phyloP scores from a whole-genome alignment of 1,140 invertebrate genomes.

The Brachionus calyciflorus region DNA sequence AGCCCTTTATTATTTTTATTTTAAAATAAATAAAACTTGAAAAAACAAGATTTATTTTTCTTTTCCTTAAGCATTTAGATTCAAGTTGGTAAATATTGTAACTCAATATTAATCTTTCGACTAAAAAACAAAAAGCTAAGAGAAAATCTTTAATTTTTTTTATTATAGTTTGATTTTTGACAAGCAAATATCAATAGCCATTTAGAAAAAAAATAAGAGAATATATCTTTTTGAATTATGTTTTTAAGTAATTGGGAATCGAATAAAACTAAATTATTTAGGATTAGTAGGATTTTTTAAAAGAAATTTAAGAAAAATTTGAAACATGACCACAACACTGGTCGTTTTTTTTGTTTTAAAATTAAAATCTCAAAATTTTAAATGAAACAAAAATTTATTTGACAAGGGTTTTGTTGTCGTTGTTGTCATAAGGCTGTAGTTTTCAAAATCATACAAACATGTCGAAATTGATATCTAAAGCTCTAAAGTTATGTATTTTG shows the following conservation, averaged over 20 bases:
- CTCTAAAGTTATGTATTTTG: not conserved
- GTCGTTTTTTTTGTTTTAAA: no score
- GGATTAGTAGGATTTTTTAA: constrained; percentile 29
- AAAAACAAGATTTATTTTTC: not conserved
- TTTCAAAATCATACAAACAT: constrained; percentile 23
- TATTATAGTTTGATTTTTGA: constrained; percentile 29
- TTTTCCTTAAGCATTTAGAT: not conserved
- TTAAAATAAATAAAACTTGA: constrained; percentile 2
- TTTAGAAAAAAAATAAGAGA: not conserved
- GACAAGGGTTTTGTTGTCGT: not conserved
- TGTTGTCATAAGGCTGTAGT: no score
- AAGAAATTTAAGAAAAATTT: not conserved
- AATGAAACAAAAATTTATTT: constrained; percentile 20
- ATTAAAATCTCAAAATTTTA: no score
- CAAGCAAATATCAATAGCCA: constrained; percentile 32
- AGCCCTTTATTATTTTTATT: not conserved
- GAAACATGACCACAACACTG: constrained; percentile 21
- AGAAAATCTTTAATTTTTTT: constrained; percentile 13
- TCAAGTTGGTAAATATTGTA: constrained; percentile 19
- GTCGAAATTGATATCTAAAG: constrained; percentile 14
- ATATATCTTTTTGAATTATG: not conserved
- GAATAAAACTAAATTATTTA: not conserved
- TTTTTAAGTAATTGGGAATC: not conserved
- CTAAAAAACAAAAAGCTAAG: constrained; percentile 3
- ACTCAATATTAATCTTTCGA: constrained; percentile 42